Evolutionary conservation across 2,113 vertebrate genomes (phyloP).

Genomic region (Phalacrocorax brasilianus): DNA sequence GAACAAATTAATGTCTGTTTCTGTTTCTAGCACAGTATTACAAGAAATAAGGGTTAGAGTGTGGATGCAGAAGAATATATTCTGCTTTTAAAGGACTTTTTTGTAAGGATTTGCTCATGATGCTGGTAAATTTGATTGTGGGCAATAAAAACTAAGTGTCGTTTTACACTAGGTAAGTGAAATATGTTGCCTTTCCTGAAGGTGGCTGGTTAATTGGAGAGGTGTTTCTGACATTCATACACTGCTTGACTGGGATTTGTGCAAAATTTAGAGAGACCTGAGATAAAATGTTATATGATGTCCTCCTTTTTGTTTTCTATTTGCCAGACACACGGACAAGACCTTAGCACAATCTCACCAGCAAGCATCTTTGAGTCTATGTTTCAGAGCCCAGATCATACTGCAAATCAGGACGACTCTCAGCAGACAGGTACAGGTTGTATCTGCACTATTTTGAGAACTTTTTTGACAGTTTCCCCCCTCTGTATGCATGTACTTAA

Average conservation of each 20-base stretch:
- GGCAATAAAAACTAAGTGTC: background rate
- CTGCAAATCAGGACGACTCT: slow-evolving; percentile 83
- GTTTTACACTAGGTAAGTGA: background rate
- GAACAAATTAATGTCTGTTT: background rate
- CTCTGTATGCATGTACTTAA: background rate
- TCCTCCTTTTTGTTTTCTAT: background rate
- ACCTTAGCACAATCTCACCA: slow-evolving; percentile 89
- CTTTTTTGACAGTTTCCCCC: background rate
- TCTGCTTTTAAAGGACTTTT: background rate
- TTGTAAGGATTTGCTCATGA: background rate
- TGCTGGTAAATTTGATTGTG: background rate
- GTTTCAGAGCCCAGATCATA: slow-evolving; percentile 93
- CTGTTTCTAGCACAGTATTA: background rate
- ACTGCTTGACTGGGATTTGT: background rate
- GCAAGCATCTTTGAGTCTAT: slow-evolving; percentile 95
- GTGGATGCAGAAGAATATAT: background rate
- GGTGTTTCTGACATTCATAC: background rate
- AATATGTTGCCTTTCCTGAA: background rate
- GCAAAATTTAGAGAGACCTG: background rate
- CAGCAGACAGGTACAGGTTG: slow-evolving; percentile 78
- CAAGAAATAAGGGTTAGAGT: background rate
- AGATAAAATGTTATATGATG: background rate
- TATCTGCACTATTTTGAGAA: background rate
- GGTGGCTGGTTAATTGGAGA: background rate
- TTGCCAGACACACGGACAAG: slow-evolving; percentile 84